Percentiles rank a stretch among this genome's conserved stretches.
Conservation (phyloP, 23 tunicate species). For the Halocynthia roretzi region DNA sequence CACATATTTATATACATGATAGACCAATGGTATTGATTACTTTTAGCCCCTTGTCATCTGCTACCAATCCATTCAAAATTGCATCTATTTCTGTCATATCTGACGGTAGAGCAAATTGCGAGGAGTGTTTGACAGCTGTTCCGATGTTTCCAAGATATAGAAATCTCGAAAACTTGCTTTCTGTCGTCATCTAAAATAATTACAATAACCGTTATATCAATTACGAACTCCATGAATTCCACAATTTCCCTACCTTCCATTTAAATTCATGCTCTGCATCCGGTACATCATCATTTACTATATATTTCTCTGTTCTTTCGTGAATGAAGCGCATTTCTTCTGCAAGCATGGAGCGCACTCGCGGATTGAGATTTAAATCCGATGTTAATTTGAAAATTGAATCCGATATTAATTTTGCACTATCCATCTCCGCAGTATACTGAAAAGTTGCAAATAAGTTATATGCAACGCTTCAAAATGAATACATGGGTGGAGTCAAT, state of each 20-base stretch:
- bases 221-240: too few species aligned
- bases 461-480: too few species aligned
- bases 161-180: slow-evolving; percentile 10
- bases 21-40: neutral
- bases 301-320: too few species aligned
- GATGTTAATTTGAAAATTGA: too few species aligned
- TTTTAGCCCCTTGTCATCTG: neutral
- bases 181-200: neutral
- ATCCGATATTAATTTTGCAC: too few species aligned
- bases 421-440: too few species aligned
- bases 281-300: neutral
- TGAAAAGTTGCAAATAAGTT: too few species aligned
- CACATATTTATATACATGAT: too few species aligned
- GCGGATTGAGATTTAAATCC: too few species aligned
- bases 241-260: neutral
- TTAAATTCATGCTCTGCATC: neutral
- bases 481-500: too few species aligned
- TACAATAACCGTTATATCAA: neutral
- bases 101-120: neutral
- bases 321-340: too few species aligned
- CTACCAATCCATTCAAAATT: neutral
- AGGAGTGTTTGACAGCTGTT: neutral
- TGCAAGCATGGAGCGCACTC: too few species aligned
- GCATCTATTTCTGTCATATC: neutral
- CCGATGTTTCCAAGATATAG: neutral